These are phyloP conservation scores for Megaustenia siamemsis DNA, from an alignment of 2,888 invertebrate genomes.

Conservation along the genomic window DNA sequence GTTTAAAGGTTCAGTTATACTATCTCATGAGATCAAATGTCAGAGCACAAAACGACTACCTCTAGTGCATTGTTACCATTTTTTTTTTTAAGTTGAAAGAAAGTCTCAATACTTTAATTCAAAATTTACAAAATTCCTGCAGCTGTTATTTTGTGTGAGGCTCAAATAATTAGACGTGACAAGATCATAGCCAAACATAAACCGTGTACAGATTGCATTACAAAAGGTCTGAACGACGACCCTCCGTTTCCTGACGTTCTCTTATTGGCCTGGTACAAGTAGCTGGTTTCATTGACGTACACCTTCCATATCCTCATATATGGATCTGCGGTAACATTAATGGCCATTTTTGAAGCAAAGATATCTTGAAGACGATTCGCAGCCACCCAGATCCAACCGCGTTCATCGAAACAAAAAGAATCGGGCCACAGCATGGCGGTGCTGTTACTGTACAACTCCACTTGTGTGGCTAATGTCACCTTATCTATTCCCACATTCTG, in stretches of 20 bases:
- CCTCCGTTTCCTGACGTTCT: no score
- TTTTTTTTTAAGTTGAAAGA: not conserved
- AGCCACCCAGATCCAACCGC: constrained; percentile 69
- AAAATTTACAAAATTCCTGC: not conserved
- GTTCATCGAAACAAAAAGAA: constrained; percentile 63
- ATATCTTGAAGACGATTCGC: constrained; percentile 65
- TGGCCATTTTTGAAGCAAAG: no score
- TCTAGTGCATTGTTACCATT: not conserved
- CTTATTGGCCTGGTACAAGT: constrained; percentile 43
- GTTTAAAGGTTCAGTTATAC: no score
- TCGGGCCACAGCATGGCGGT: constrained; percentile 69
- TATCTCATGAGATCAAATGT: no score
- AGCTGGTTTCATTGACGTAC: constrained; percentile 54
- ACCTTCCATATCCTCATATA: constrained; percentile 58
- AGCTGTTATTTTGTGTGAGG: not conserved
- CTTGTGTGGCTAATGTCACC: constrained; percentile 57
- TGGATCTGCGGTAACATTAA: constrained; percentile 45
- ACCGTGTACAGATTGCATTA: not conserved
- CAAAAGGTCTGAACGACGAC: not conserved
- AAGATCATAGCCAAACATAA: not conserved
- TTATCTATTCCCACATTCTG: constrained; percentile 59
- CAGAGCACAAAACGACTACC: no score
- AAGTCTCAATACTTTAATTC: not conserved
- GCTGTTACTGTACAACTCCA: constrained; percentile 51
- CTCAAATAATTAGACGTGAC: not conserved